These are phyloP conservation scores for Musca vetustissima DNA, from an alignment of 1,140 invertebrate genomes.

Conservation along the genomic window DNA sequence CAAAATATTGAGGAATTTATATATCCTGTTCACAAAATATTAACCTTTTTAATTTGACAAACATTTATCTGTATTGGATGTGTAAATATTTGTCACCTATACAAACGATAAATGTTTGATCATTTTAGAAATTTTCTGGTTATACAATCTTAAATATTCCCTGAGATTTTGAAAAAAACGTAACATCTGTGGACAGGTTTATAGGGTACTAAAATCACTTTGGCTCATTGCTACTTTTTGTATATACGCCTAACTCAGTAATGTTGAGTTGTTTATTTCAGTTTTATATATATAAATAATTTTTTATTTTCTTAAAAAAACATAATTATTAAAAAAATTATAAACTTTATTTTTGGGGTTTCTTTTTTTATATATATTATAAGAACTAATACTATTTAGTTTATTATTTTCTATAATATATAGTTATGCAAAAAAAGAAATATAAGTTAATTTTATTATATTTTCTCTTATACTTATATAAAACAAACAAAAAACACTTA, in stretches of 20 bases:
- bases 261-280: conserved; percentile 12
- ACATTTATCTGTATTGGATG: no score
- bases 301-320: conserved; percentile 2
- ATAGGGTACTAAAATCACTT: no score
- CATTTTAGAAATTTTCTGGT: no score
- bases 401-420: conserved; percentile 12
- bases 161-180: no score
- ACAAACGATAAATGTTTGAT: no score
- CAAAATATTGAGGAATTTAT: no score
- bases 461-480: conserved; percentile 13
- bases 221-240: background rate
- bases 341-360: conserved; percentile 3
- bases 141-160: no score
- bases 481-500: background rate
- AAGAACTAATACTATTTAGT: background rate
- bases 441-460: conserved; percentile 3
- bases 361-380: background rate
- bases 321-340: background rate
- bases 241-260: conserved; percentile 1
- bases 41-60: no score
- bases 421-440: conserved; percentile 14
- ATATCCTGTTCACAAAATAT: no score
- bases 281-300: background rate
- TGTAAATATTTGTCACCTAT: no score
- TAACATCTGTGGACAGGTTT: no score